Evolutionary conservation across 1,140 invertebrate genomes (phyloP).

Genomic region (Neodiprion fabricii): DNA sequence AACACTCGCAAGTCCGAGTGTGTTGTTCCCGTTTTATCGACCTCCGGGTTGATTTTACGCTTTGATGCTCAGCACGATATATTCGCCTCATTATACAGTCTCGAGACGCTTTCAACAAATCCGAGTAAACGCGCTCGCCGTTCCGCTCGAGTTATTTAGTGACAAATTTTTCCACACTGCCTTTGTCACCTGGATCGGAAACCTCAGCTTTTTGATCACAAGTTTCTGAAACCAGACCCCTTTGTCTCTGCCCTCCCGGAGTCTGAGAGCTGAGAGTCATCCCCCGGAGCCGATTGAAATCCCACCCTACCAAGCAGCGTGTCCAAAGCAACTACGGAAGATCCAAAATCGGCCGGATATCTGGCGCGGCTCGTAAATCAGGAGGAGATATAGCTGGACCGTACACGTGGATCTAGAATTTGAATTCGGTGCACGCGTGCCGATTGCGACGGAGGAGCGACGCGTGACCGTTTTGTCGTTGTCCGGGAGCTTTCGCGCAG

Average conservation of each 20-base stretch:
- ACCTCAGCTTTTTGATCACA: too few species aligned
- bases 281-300: too few species aligned
- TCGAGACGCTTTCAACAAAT: too few species aligned
- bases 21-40: not conserved
- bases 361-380: constrained; percentile 23
- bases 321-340: not conserved
- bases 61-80: not conserved
- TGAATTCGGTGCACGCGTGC: constrained; percentile 46
- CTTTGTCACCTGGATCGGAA: too few species aligned
- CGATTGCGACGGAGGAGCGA: constrained; percentile 44
- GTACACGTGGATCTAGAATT: constrained; percentile 28
- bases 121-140: too few species aligned
- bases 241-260: too few species aligned
- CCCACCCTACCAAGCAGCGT: not conserved
- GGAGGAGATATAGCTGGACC: constrained; percentile 32
- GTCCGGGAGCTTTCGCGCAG: constrained; percentile 7
- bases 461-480: constrained; percentile 51
- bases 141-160: too few species aligned
- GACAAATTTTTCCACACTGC: too few species aligned
- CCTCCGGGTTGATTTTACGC: not conserved
- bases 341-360: not conserved
- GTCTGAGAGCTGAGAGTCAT: too few species aligned
- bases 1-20: too few species aligned
- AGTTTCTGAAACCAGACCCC: too few species aligned
- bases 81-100: too few species aligned